phyloP scores from a whole-genome alignment of 2,888 invertebrate species.

The Mesoligia furuncula region DNA sequence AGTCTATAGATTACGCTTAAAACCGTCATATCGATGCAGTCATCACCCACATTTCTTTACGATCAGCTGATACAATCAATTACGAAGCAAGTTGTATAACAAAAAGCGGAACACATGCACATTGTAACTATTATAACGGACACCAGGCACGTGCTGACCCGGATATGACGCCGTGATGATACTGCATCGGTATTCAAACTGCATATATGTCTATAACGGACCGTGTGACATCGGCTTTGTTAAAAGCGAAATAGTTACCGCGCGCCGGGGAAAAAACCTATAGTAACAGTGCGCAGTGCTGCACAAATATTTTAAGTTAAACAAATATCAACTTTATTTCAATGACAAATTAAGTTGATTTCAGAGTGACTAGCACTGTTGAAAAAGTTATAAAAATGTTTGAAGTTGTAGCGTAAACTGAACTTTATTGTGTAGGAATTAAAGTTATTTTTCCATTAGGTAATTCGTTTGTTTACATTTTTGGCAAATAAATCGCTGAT shows the following conservation, averaged over 20 bases:
- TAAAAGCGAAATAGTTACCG: slow-evolving; percentile 27
- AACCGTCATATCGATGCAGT: neutral
- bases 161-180: slow-evolving; percentile 62
- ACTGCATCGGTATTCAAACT: slow-evolving; percentile 58
- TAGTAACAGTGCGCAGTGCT: no score
- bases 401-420: no score
- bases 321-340: no score
- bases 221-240: slow-evolving; percentile 42
- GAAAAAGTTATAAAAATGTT: no score
- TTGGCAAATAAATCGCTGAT: no score
- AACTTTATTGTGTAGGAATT: no score
- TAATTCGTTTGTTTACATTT: no score
- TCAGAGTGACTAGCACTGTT: no score
- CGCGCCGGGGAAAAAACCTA: neutral
- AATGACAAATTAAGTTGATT: no score
- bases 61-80: slow-evolving; percentile 55
- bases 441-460: no score
- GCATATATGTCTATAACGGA: slow-evolving; percentile 47
- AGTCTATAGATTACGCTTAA: no score
- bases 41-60: slow-evolving; percentile 26
- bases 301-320: no score
- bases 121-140: slow-evolving; percentile 51
- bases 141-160: slow-evolving; percentile 63
- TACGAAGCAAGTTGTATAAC: slow-evolving; percentile 59
- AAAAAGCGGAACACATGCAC: slow-evolving; percentile 53